Evolutionary conservation across 2,888 invertebrate species (phyloP).

Genomic region (Lasioglossum oenotherae): DNA sequence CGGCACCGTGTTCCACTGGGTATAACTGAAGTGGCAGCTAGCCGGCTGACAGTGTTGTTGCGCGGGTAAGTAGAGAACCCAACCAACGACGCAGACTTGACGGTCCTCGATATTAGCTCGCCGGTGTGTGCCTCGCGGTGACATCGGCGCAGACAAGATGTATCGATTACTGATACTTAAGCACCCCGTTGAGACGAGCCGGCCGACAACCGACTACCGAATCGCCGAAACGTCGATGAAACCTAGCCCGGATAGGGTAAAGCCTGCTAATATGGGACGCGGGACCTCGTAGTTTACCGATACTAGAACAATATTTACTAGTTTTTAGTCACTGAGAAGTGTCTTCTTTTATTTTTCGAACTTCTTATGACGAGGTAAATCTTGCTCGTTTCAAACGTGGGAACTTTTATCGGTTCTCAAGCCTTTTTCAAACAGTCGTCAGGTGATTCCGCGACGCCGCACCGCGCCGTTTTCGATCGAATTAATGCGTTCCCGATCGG

Average conservation of each 20-base stretch:
- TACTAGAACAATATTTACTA: not conserved
- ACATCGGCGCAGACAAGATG: constrained; percentile 63
- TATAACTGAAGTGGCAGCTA: constrained; percentile 7
- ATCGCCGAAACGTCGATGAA: not conserved
- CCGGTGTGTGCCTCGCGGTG: constrained; percentile 27
- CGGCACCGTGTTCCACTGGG: constrained; percentile 14
- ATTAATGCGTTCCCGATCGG: not conserved
- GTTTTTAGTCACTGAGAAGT: not conserved
- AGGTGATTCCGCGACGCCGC: not conserved
- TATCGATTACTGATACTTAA: constrained; percentile 65
- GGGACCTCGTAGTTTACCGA: not conserved
- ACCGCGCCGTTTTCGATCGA: not conserved
- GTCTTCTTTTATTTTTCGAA: not conserved
- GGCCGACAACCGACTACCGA: not conserved
- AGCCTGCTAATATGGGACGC: not conserved
- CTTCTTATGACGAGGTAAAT: not conserved
- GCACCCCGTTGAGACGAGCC: constrained; percentile 39
- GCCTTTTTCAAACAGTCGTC: not conserved
- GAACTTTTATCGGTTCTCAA: not conserved
- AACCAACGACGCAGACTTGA: not conserved
- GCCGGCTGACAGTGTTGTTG: constrained; percentile 19
- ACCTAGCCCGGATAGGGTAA: not conserved
- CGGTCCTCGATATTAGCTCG: constrained; percentile 23
- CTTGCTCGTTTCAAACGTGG: not conserved
- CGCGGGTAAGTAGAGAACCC: constrained; percentile 34